Conservation (phyloP, 1,140 invertebrate genomes). For the Rhysida immarginata region DNA sequence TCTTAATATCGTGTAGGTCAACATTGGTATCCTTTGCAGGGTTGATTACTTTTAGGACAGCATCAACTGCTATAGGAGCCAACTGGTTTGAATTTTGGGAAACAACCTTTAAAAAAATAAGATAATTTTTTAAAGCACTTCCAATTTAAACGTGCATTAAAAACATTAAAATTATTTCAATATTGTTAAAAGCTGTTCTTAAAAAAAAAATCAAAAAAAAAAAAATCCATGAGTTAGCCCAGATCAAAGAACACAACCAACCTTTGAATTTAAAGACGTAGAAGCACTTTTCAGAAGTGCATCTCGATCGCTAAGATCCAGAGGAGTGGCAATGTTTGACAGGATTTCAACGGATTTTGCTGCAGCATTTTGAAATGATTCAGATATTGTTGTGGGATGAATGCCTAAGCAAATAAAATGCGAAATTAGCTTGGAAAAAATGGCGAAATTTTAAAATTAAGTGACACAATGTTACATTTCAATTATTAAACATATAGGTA, state of each 20-base stretch:
- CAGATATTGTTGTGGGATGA: slow-evolving; percentile 93
- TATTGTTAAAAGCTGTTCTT: background rate
- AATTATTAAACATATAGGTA: too few species aligned
- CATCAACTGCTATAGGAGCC: slow-evolving; percentile 92
- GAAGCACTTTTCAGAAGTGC: slow-evolving; percentile 85
- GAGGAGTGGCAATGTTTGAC: slow-evolving; percentile 63
- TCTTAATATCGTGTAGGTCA: slow-evolving; percentile 74
- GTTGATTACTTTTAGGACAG: slow-evolving; percentile 74
- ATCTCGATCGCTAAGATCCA: slow-evolving; percentile 75
- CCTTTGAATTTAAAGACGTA: slow-evolving; percentile 96
- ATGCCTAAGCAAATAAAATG: too few species aligned
- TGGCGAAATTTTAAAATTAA: too few species aligned
- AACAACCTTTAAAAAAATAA: slow-evolving; percentile 47
- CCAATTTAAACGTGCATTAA: background rate
- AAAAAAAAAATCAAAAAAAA: background rate
- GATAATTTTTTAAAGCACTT: slow-evolving; percentile 6
- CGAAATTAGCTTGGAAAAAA: too few species aligned
- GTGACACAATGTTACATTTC: too few species aligned
- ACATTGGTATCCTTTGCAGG: slow-evolving; percentile 46
- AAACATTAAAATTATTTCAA: background rate
- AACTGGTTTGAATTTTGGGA: slow-evolving; percentile 90
- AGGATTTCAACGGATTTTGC: slow-evolving; percentile 72
- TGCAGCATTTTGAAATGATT: slow-evolving; percentile 86
- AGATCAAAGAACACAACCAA: slow-evolving; percentile 18
- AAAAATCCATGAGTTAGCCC: background rate